A percentile compares a stretch with the other conserved stretches of the same genome.
phyloP scores from a whole-genome alignment of 2,113 vertebrate genomes.

The Labeo rohita region DNA sequence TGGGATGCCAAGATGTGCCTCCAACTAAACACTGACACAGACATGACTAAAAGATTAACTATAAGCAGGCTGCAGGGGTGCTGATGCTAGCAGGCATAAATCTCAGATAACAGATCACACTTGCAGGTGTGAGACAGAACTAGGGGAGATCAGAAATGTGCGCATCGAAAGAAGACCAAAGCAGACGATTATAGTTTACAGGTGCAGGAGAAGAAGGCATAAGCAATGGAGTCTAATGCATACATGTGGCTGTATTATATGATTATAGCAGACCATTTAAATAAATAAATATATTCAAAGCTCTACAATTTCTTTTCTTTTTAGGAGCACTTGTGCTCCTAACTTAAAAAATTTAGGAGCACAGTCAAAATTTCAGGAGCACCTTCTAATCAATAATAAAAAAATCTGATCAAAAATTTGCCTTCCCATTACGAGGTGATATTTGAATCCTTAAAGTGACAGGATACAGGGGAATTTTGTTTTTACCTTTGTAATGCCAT shows the following conservation, averaged over 20 bases:
- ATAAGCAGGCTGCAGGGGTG: background rate
- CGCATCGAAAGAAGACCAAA: slow-evolving; percentile 14
- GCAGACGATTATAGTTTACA: slow-evolving; percentile 10
- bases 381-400: too few relatives aligned
- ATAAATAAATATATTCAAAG: background rate
- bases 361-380: too few relatives aligned
- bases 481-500: too few relatives aligned
- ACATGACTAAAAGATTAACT: slow-evolving; percentile 31
- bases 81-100: slow-evolving; percentile 15
- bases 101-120: background rate
- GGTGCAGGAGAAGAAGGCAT: background rate
- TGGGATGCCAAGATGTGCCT: slow-evolving; percentile 16
- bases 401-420: too few relatives aligned
- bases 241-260: background rate
- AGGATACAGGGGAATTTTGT: too few relatives aligned
- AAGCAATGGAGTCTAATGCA: background rate
- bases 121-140: slow-evolving; percentile 10
- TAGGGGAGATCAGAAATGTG: slow-evolving; percentile 26
- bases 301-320: too few relatives aligned
- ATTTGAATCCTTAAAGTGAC: too few relatives aligned
- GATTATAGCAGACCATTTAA: background rate
- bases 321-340: too few relatives aligned
- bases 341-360: too few relatives aligned
- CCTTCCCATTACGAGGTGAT: too few relatives aligned
- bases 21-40: slow-evolving; percentile 25